Percentiles rank a stretch among this genome's conserved stretches.
Conservation (phyloP, 2,113 vertebrate genomes). For the Nyctereutes procyonoides region DNA sequence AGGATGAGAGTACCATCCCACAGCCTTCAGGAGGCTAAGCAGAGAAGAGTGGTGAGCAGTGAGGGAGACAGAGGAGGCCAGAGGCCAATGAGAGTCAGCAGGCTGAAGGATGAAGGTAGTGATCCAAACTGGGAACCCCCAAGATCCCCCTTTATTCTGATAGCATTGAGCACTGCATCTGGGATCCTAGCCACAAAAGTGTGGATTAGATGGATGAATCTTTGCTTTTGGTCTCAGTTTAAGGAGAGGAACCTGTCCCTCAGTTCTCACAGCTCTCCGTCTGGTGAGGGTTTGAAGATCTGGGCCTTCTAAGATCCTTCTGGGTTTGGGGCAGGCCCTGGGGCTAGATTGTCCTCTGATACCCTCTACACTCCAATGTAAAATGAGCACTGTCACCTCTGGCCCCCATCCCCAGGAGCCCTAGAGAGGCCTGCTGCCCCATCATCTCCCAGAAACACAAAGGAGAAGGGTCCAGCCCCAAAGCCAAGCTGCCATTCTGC, state of each 20-base stretch:
- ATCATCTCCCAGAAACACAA: background rate
- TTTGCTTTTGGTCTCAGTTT: background rate
- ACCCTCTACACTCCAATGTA: background rate
- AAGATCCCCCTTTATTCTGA: background rate
- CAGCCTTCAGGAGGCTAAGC: background rate
- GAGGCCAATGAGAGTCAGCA: background rate
- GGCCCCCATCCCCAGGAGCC: background rate
- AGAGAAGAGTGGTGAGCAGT: background rate
- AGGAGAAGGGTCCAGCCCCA: background rate
- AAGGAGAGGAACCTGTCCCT: background rate
- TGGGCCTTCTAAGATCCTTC: background rate
- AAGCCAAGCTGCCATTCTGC: background rate
- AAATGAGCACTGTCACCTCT: background rate
- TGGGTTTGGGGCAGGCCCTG: background rate
- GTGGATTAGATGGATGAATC: background rate
- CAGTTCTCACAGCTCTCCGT: background rate
- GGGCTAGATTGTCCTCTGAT: background rate
- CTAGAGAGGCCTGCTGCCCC: background rate
- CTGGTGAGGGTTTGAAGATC: background rate
- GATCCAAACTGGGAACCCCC: background rate
- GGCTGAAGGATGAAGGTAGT: background rate
- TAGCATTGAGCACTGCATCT: background rate
- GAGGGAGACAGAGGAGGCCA: background rate
- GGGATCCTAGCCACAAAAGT: background rate
- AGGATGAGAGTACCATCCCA: no score